A percentile compares a stretch with the other conserved stretches of the same genome.
phyloP scores from a whole-genome alignment of 2,797 vertebrate species.

The Netta rufina region DNA sequence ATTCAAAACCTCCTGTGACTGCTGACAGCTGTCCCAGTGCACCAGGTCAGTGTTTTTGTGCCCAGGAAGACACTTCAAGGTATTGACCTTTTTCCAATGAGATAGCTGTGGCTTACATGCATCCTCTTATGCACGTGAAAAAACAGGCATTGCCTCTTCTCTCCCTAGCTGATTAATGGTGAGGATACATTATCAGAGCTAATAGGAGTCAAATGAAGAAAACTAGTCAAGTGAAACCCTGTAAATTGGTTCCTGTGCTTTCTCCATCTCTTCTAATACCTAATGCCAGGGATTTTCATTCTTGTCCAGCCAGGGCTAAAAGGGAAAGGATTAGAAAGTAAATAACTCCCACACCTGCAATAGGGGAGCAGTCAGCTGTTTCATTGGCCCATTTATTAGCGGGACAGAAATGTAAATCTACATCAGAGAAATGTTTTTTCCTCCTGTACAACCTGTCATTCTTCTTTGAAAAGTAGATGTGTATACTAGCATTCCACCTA shows the following conservation, averaged over 20 bases:
- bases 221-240: constrained; percentile 87
- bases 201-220: constrained; percentile 93
- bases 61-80: not conserved
- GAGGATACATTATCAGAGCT: constrained; percentile 90
- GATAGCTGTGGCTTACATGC: not conserved
- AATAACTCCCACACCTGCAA: constrained; percentile 86
- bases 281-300: constrained; percentile 87
- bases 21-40: not conserved
- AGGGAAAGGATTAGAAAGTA: constrained; percentile 88
- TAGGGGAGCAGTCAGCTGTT: constrained; percentile 86
- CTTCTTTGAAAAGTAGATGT: not conserved
- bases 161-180: constrained; percentile 82
- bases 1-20: not conserved
- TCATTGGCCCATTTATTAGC: constrained; percentile 84
- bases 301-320: constrained; percentile 79
- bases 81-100: not conserved
- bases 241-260: constrained; percentile 84
- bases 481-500: not conserved
- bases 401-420: constrained; percentile 85
- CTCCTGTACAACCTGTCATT: not conserved
- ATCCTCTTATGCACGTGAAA: not conserved
- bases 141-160: constrained; percentile 66
- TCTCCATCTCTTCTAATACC: constrained; percentile 81
- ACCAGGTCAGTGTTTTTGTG: not conserved
- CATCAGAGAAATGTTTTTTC: not conserved